Conservation (phyloP, 2,888 invertebrate species). For the Pseudococcus viburni region DNA sequence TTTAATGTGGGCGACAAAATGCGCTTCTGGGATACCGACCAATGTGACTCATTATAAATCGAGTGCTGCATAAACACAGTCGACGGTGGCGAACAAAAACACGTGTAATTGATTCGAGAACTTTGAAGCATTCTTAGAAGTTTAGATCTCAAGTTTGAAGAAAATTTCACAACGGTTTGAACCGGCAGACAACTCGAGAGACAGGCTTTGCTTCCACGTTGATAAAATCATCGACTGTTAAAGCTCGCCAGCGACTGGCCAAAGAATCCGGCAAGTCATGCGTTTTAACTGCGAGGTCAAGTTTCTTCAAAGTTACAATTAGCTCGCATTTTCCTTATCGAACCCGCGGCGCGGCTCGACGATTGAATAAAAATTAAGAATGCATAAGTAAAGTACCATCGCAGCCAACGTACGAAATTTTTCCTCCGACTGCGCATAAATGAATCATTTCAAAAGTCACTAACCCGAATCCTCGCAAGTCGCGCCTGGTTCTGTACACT, state of each 20-base stretch:
- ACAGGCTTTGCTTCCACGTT: neutral
- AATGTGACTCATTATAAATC: neutral
- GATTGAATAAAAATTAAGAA: neutral
- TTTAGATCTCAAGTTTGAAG: neutral
- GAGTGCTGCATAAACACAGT: neutral
- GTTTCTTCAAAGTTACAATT: neutral
- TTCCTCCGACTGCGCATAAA: neutral
- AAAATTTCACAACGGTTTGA: neutral
- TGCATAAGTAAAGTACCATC: neutral
- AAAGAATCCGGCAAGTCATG: conserved; percentile 40
- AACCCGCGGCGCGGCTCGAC: neutral
- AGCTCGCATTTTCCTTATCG: conserved; percentile 10
- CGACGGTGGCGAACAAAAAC: neutral
- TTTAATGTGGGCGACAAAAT: neutral
- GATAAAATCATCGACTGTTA: neutral
- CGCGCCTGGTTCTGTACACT: neutral
- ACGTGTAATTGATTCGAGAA: neutral
- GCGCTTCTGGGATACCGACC: neutral
- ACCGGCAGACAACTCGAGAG: too few species aligned
- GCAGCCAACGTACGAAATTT: neutral
- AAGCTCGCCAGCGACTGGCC: neutral
- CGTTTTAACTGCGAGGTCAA: conserved; percentile 32
- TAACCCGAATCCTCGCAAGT: neutral
- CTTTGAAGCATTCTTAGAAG: neutral
- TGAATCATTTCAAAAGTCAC: neutral